Conservation (phyloP, 2,797 vertebrate genomes). For the Cynopterus sphinx region DNA sequence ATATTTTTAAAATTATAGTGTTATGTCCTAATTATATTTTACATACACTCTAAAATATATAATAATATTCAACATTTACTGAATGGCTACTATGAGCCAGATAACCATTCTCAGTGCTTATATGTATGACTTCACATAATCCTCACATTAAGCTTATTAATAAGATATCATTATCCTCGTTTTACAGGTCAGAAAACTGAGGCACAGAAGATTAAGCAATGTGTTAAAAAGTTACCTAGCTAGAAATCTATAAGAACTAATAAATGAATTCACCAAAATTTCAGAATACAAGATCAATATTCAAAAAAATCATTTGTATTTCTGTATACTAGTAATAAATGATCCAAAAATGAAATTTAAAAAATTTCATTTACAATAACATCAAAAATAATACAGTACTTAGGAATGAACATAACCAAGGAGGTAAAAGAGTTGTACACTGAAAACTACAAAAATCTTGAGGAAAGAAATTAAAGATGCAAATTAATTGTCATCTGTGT, state of each 20-base stretch:
- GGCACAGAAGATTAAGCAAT: not conserved
- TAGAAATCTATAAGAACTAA: not conserved
- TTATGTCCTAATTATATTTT: not conserved
- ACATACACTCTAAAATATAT: not conserved
- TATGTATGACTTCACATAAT: not conserved
- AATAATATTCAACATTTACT: not conserved
- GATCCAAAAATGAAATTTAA: not conserved
- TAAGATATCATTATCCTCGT: not conserved
- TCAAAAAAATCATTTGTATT: not conserved
- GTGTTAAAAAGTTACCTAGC: not conserved
- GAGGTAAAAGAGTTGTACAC: not conserved
- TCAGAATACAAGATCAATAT: not conserved
- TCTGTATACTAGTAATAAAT: not conserved
- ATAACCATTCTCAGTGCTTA: not conserved
- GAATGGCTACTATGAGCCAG: not conserved
- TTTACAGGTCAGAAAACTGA: not conserved
- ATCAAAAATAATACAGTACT: not conserved
- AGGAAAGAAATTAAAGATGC: not conserved
- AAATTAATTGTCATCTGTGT: not conserved
- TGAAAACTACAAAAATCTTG: not conserved
- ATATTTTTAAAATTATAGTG: not conserved
- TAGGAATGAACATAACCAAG: not conserved
- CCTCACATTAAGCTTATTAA: not conserved
- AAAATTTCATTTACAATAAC: not conserved
- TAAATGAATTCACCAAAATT: not conserved